Evolutionary conservation across 2,113 vertebrate species (phyloP), one percentile per base, ranked within the genome.

Genomic region (Vimba vimba): DNA sequence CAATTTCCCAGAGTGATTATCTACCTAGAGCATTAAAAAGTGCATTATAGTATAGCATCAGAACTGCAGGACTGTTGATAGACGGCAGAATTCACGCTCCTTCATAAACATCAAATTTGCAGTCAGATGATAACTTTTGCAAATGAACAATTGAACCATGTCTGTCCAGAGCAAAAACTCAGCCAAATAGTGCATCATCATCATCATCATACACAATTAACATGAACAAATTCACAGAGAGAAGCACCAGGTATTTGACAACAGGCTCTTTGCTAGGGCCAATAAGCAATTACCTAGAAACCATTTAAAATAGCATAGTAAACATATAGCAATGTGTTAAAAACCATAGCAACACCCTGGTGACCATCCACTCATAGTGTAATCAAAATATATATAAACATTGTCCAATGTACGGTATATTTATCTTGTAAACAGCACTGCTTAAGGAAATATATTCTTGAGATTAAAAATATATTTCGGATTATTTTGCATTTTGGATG

Each of bases 1-100:
- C 76, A 36, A 55, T 86, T 86, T 78, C 47, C 73, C 50, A 79
- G 80, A 69, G 55, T 57, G 80, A 88, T 86, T 77, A 59, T 86
- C n/a, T 74, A 66, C 79, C 85, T 68, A 60, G 3, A 23, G 15
- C 52, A 59, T 66, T 83, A 79, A 68, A 83, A 83, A 27, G 21
- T 62, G 55, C 3, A 12, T 27, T 66, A 79, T 69, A 25, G 33
- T 2, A 43, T 43, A 43, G 19, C 3, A 9, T 12, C n/a, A 27
- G 30, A 55, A 80, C 33, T 50, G 33, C 11, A 78, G 23, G 36
- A 64, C 25, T 82, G 80, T 68, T 47, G 36, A 85, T 47, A 45
- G 33, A 30, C 12, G 62, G 33, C 43, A 62, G 21, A 39, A 79
- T 36, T 62, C 77, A 30, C 21, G 19, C 55, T 62, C 43, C 78